Evolutionary conservation across 2,888 invertebrate species (phyloP), one percentile per base, ranked within the genome.

Genomic region (Drosophila leonis): DNA sequence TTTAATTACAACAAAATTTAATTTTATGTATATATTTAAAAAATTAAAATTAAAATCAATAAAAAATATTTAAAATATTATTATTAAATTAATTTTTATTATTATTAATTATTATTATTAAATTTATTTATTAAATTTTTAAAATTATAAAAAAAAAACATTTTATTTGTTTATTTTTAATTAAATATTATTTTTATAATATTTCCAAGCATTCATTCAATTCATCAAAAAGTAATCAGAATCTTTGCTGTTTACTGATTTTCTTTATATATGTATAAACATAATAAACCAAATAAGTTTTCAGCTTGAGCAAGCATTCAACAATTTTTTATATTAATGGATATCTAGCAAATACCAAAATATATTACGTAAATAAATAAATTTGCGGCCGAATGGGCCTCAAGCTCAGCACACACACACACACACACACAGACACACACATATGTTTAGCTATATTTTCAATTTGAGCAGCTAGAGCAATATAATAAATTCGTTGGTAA

Each of bases 401-500:
- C 20, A 2, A 35, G 52, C 15, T 55, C 48, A 79, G 18, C 39
- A 18, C 37, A 39, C 37, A 37, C 37, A 35, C 35, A 42, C 12
- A 20, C 46, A 24, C 20, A 67, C 62, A 74, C 44, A 15, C 15
- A 24, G 7, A 24, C 24, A 24, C 13, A 9, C 46, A 65, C 65
- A 76, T 64, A 56, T 80, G 73, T 18, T 74, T 60, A 49, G 42
- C 48, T 46, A 54, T 64, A 76, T 67, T 52, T 72, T 81, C 78
- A 78, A 81, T 78, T 81, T 77, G 44, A 55, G 65, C 69, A 54
- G 35, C 65, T 59, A 24, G 39, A 69, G 69, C 68, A 49, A 78
- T 63, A 67, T 88, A 83, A 86, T 83, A 83, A 80, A 83, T 83
- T 66, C 72, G 73, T 54, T 80, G 77, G 89, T 77, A 74, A 83